Evolutionary conservation across 2,113 vertebrate genomes (phyloP), one percentile per base, ranked within the genome.

Genomic region (Neodontobutis hainanensis): DNA sequence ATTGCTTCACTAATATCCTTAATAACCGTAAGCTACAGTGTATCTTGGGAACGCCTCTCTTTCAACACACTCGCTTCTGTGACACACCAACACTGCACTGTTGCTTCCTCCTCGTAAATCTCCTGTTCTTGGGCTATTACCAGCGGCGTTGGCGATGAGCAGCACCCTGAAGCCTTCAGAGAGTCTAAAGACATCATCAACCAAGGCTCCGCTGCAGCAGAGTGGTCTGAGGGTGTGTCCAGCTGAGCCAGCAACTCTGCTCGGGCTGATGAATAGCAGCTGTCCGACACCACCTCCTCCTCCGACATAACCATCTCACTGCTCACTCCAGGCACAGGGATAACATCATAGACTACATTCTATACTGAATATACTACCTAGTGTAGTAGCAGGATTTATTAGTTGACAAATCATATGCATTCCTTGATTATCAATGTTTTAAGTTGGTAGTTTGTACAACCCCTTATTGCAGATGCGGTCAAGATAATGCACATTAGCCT

Each of bases 121-220:
- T 55, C 44, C 5, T 35, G 11, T 34, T 70, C 15, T 50, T 66
- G 73, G 58, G 51, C 40, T 0, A 7, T 7, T 57, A 46, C 63
- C 64, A 52, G 32, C 8, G 59, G 32, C 61, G 19, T 27, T 27
- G 19, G 19, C 19, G 19, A 27, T 7, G 12, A 55, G 52, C 52
- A 38, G 5, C 52, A 53, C 19, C 11, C 2, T 49, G 52, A 74
- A 51, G 56, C 65, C 73, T 67, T 65, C 57, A 38, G 62, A 73
- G 46, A 47, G 53, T 67, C 67, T 51, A 40, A 89, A 82, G 82
- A 84, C 73, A 80, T 80, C 75, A 88, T 88, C 86, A 84, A 85
- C 70, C 51, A 81, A 10, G 27, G 68, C 51, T 43, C 19, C 16
- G 64, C 60, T 77, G 73, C 85, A 65, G 85, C 66, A 38, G 58